A percentile compares a stretch with the other conserved stretches of the same genome.
These are phyloP conservation scores for Zalophus californianus DNA, from an alignment of 2,797 vertebrate species.

Conservation along the genomic window DNA sequence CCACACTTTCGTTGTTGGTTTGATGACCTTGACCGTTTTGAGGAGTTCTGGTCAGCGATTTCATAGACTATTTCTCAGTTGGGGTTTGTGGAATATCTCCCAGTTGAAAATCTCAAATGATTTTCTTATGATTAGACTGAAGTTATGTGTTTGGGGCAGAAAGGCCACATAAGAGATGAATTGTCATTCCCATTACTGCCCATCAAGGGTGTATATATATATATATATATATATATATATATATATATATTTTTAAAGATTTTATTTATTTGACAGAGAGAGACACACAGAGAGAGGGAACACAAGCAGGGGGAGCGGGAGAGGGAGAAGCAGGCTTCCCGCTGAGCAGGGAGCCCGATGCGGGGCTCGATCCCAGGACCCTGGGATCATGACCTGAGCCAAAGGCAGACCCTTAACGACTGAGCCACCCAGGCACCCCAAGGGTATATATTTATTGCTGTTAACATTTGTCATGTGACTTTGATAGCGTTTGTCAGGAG, in stretches of 20 bases:
- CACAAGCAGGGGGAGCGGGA: no score
- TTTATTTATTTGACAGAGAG: no score
- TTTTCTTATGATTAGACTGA: background rate
- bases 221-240: no score
- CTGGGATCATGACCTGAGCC: no score
- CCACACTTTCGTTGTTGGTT: background rate
- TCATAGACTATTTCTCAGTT: background rate
- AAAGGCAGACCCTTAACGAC: no score
- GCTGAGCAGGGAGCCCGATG: no score
- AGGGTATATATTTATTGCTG: accelerated
- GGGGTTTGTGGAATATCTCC: background rate
- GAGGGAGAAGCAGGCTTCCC: no score
- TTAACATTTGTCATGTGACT: background rate
- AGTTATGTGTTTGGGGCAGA: background rate
- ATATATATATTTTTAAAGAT: no score
- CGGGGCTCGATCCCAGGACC: no score
- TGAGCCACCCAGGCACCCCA: no score
- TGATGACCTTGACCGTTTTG: background rate
- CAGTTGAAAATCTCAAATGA: background rate
- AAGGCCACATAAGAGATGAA: background rate
- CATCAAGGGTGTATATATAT: no score
- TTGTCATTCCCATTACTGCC: accelerated
- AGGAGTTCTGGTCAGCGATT: background rate
- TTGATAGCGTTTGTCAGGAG: background rate
- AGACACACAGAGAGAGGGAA: no score